Conservation (phyloP, 2,888 invertebrate genomes). For the Cephus runcator region DNA sequence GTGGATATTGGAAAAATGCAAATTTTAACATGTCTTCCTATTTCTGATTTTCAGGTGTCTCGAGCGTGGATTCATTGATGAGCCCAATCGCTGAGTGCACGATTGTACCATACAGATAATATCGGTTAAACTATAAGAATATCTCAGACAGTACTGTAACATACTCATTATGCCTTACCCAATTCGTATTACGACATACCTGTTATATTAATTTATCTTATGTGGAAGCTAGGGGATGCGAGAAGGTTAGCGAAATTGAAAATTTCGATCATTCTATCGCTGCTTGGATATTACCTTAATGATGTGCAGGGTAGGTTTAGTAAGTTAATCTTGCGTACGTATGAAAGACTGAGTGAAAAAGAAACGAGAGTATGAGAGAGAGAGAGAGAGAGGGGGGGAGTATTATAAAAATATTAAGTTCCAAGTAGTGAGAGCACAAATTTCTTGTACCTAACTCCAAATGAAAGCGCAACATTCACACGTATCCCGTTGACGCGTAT, state of each 20-base stretch:
- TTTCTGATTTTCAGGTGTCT: constrained; percentile 31
- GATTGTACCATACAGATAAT: constrained; percentile 52
- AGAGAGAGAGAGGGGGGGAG: not conserved
- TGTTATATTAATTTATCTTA: constrained; percentile 3
- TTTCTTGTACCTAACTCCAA: constrained; percentile 18
- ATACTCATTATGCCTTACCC: constrained; percentile 44
- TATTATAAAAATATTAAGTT: constrained; percentile 6
- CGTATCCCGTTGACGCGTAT: constrained; percentile 2
- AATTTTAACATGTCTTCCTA: not conserved
- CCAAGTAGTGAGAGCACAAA: constrained; percentile 22
- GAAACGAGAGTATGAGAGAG: not conserved
- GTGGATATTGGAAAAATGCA: not conserved
- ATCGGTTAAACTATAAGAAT: constrained; percentile 45
- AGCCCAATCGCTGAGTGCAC: constrained; percentile 24
- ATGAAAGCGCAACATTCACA: constrained; percentile 13
- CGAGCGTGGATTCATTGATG: not conserved
- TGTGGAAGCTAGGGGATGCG: not conserved
- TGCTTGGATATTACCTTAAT: not conserved
- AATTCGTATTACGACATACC: constrained; percentile 3
- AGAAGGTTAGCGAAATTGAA: not conserved
- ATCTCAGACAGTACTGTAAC: constrained; percentile 46
- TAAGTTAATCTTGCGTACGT: not conserved
- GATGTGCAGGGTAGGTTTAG: not conserved
- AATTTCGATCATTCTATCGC: not conserved
- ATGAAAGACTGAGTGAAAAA: not conserved